These are phyloP conservation scores for Mystacornis crossleyi DNA, from an alignment of 2,113 vertebrate genomes.

Conservation along the genomic window DNA sequence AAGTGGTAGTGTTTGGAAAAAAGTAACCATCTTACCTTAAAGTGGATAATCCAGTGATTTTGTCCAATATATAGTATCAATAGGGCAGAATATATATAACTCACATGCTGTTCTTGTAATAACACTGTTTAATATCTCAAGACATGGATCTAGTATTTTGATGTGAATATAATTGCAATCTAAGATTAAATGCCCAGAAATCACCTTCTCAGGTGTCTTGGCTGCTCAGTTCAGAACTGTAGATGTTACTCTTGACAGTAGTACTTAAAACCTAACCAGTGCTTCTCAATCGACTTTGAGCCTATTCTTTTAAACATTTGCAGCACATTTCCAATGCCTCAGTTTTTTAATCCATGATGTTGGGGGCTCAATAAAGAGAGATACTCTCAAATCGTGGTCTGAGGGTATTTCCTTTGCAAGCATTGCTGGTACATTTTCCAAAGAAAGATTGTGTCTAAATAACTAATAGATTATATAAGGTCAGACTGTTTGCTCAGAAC, in stretches of 20 bases:
- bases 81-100: background rate
- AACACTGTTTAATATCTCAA: background rate
- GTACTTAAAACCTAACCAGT: background rate
- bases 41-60: background rate
- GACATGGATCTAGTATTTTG: background rate
- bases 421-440: background rate
- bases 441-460: background rate
- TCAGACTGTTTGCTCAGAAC: background rate
- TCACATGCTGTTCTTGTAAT: background rate
- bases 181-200: background rate
- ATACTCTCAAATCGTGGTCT: background rate
- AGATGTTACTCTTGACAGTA: background rate
- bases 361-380: background rate
- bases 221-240: background rate
- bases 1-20: background rate
- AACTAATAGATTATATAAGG: background rate
- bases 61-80: background rate
- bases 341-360: background rate
- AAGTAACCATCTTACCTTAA: background rate
- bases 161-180: background rate
- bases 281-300: background rate
- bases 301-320: background rate
- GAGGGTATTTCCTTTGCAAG: background rate
- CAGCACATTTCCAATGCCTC: background rate
- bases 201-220: background rate